phyloP scores from a whole-genome alignment of 2,113 vertebrate genomes.

The Vidua macroura region DNA sequence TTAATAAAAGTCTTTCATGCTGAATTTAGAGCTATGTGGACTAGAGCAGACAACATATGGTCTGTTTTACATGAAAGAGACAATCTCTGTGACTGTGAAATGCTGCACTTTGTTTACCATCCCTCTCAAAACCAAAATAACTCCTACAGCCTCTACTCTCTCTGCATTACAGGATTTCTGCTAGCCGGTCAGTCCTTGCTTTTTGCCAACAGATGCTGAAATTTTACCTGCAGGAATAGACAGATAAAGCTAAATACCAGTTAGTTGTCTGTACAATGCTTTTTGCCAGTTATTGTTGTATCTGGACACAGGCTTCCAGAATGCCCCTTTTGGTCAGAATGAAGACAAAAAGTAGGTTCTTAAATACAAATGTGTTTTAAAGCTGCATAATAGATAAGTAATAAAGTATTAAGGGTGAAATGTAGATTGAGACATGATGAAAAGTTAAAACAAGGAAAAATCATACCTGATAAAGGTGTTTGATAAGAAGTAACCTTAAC shows the following conservation, averaged over 20 bases:
- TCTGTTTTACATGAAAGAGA: neutral
- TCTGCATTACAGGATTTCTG: neutral
- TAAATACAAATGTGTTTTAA: neutral
- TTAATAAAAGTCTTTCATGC: neutral
- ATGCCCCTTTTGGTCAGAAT: neutral
- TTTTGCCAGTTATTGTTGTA: neutral
- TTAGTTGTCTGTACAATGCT: neutral
- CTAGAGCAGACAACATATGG: neutral
- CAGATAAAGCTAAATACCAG: neutral
- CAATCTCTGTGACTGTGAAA: neutral
- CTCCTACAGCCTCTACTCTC: neutral
- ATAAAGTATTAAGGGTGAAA: neutral
- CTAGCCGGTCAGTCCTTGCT: neutral
- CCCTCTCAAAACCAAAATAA: neutral
- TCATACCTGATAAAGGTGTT: neutral
- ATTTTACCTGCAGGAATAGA: neutral
- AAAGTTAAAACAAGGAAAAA: neutral
- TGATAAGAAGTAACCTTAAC: neutral
- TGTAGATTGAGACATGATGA: neutral
- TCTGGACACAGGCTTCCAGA: neutral
- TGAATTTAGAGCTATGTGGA: neutral
- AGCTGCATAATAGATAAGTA: accelerated
- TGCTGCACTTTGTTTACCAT: neutral
- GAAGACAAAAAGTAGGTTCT: neutral
- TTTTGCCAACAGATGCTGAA: neutral